Evolutionary conservation across 2,113 vertebrate species (phyloP), one percentile per base, ranked within the genome.

Genomic region (Sardina pilchardus): DNA sequence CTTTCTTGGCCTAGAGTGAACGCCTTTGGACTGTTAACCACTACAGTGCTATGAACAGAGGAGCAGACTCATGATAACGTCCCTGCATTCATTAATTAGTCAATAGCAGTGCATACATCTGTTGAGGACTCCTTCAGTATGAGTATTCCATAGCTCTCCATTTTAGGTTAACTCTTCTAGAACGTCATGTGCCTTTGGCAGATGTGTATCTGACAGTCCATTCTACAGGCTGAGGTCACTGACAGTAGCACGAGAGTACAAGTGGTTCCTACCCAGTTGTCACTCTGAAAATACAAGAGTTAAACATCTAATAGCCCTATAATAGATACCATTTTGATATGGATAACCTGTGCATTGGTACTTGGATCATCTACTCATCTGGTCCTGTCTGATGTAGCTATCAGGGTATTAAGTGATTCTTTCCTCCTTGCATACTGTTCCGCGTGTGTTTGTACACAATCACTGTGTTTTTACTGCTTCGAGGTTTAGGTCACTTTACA

Each of bases 401-500:
- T 16, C 71, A 36, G 14, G 30, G 34, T 30, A 10, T 78, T 78
- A 78, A 14, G 67, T 36, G 30, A 0, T 78, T 4, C 6, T 30
- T 17, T 16, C 10, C 12, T 1, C 26, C n/a, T 30, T 26, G 9
- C n/a, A 34, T 36, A 36, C 36, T 16, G 10, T 12, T 59, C 75
- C 43, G 44, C 34, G 48, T 44, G 42, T 71, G 34, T 80, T 42
- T 81, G 84, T 63, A 78, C 45, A 44, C 80, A 85, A 44, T 59
- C 81, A 47, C 43, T 84, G 80, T 88, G 34, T 75, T 84, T 42
- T 81, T 56, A n/a, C 30, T 30, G 36, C 81, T 88, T 53, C 85
- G 81, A 84, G 71, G 53, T 85, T 85, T 82, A 85, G 81, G n/a
- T 85, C 80, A 63, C 26, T 92, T 84, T 88, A 83, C 86, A 85